Base-by-base conservation (phyloP, 2,113 vertebrate genomes). In the Mixornis gularis region DNA sequence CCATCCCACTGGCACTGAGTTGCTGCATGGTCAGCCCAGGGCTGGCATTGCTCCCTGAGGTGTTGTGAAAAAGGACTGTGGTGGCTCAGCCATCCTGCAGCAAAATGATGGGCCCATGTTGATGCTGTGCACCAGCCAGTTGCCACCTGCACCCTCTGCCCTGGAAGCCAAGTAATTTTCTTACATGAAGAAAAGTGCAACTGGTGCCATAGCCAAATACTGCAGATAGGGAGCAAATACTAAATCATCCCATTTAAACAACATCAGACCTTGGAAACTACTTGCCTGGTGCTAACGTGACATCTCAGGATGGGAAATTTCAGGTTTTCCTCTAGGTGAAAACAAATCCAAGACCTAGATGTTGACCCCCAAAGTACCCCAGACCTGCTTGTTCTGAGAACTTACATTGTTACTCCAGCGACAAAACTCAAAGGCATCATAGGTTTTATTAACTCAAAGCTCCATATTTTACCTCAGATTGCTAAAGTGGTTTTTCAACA, bases 281-380 rank as follows among this genome's bases (percentile, higher is more conserved):
- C 7, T 4, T 40, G 34, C 13, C 25, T 40, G n/a, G 36, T 64
- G 34, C 25, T 73, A 66, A 43, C 0, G 0, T 74, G 49, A 60
- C n/a, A 43, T 49, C 25, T 60, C 21, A 30, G 30, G n/a, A 40
- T 56, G 21, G 27, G 76, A 21, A 59, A 72, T 56, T 56, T 77
- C 8, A 40, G n/a, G 24, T 63, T 84, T 88, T 70, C 22, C 43
- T 78, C 27, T 49, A 34, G 17, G 19, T 63, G n/a, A 84, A 73
- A 81, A 26, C 24, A 62, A 84, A 76, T 60, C 40, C 29, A 76
- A 60, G 53, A 55, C 30, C 10, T 40, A 68, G 44, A 36, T 69
- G 8, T 60, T 79, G 30, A 90, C 12, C 5, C 19, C 9, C 12
- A 62, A 56, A 59, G 29, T 21, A 84, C 11, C 3, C 29, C 48